Percentiles rank a stretch among this genome's conserved stretches.
Conservation (phyloP, 2,888 invertebrate genomes). For the Dendrolimus houi region DNA sequence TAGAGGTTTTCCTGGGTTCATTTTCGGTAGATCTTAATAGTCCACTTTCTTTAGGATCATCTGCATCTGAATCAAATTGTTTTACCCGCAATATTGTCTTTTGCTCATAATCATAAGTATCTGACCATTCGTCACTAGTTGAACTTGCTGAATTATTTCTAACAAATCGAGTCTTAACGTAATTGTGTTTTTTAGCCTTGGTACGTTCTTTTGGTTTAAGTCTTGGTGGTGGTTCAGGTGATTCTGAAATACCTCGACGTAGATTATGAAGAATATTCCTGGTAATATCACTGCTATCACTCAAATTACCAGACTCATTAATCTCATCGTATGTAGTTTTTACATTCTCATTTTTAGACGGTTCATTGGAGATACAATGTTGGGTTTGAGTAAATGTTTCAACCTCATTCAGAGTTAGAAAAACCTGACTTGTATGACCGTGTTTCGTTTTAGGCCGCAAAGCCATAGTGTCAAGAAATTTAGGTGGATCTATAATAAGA, state of each 20-base stretch:
- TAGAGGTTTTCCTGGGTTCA: slow-evolving; percentile 79
- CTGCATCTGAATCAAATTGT: slow-evolving; percentile 70
- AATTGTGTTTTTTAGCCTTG: slow-evolving; percentile 64
- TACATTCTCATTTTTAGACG: slow-evolving; percentile 8
- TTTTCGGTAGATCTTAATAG: slow-evolving; percentile 40
- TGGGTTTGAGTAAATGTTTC: slow-evolving; percentile 26
- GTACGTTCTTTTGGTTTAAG: slow-evolving; percentile 50
- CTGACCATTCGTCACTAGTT: slow-evolving; percentile 71
- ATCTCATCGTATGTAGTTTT: slow-evolving; percentile 21
- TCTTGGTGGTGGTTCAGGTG: slow-evolving; percentile 68
- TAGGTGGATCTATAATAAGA: slow-evolving; percentile 68
- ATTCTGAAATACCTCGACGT: slow-evolving; percentile 57
- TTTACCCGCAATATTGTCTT: slow-evolving; percentile 60
- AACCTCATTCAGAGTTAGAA: slow-evolving; percentile 62
- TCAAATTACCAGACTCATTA: slow-evolving; percentile 50
- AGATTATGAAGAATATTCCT: slow-evolving; percentile 53
- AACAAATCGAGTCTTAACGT: slow-evolving; percentile 68
- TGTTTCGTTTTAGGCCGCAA: slow-evolving; percentile 80
- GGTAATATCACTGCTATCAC: slow-evolving; percentile 64
- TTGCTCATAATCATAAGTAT: slow-evolving; percentile 64
- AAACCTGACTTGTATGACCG: slow-evolving; percentile 79
- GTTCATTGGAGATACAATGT: slow-evolving; percentile 12
- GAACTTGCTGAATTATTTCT: slow-evolving; percentile 64
- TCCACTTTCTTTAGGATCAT: slow-evolving; percentile 32
- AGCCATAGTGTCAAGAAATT: slow-evolving; percentile 90